Conservation (phyloP, 2,113 vertebrate genomes). For the Peromyscus leucopus region DNA sequence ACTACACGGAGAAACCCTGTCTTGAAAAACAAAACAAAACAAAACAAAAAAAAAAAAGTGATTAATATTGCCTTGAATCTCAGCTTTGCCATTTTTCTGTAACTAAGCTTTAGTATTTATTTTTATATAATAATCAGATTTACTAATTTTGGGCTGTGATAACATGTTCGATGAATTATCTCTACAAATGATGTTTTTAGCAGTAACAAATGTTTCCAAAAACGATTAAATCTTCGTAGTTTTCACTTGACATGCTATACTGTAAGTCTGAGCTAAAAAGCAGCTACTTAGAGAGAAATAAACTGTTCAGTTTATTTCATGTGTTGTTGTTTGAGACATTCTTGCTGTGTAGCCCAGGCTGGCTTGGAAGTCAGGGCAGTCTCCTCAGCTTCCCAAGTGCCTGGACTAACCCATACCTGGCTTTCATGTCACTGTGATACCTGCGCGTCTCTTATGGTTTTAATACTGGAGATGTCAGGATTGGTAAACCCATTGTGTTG, state of each 20-base stretch:
- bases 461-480: neutral
- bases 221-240: neutral
- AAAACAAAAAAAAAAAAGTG: neutral
- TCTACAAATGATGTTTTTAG: neutral
- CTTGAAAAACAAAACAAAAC: no score
- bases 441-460: neutral
- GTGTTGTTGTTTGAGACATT: neutral
- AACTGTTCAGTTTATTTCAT: no score
- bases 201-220: neutral
- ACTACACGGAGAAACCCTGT: no score
- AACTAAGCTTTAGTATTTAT: conserved; percentile 47
- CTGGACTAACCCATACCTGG: no score
- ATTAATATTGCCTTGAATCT: neutral
- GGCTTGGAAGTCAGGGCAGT: neutral
- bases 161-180: neutral
- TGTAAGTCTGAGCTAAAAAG: conserved; percentile 5
- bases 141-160: neutral
- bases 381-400: neutral
- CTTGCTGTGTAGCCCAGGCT: neutral
- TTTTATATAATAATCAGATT: neutral
- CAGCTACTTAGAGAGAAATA: neutral
- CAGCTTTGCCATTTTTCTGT: conserved; percentile 51
- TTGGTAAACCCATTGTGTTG: neutral
- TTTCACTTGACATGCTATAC: neutral
- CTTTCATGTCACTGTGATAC: neutral